Evolutionary conservation across 2,797 vertebrate genomes (phyloP).

Genomic region (Sphenopsis melanotis): DNA sequence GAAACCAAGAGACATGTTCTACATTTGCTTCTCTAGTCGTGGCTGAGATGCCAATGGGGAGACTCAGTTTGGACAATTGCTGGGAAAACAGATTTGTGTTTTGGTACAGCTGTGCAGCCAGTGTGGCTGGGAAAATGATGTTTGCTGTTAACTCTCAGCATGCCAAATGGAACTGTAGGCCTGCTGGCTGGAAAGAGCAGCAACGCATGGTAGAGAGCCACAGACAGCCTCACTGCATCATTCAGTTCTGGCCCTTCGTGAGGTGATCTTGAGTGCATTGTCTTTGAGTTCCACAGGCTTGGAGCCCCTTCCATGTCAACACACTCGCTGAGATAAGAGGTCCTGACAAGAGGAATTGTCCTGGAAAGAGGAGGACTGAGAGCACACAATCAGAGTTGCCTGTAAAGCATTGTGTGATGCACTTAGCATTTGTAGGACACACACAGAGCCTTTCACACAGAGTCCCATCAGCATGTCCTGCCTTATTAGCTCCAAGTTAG

Average conservation of each 20-base stretch:
- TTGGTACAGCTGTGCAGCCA: neutral
- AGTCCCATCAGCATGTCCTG: neutral
- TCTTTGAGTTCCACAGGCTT: neutral
- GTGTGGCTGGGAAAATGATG: neutral
- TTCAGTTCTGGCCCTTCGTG: neutral
- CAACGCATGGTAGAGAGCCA: neutral
- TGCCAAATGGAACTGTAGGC: neutral
- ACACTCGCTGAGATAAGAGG: neutral
- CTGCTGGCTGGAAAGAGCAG: neutral
- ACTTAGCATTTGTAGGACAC: neutral
- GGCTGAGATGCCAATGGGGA: neutral
- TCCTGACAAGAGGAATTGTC: neutral
- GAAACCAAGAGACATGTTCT: neutral
- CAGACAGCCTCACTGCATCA: neutral
- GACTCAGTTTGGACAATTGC: neutral
- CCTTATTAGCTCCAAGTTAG: neutral
- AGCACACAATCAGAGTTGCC: neutral
- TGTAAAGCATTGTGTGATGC: accelerated
- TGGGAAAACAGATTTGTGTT: constrained; percentile 6
- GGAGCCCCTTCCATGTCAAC: neutral
- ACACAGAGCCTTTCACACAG: neutral
- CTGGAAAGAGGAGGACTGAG: neutral
- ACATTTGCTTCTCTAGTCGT: neutral
- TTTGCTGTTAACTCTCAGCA: neutral
- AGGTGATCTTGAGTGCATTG: neutral